Evolutionary conservation across 2,113 vertebrate species (phyloP), one percentile per base, ranked within the genome.

Genomic region (Sorex fumeus): DNA sequence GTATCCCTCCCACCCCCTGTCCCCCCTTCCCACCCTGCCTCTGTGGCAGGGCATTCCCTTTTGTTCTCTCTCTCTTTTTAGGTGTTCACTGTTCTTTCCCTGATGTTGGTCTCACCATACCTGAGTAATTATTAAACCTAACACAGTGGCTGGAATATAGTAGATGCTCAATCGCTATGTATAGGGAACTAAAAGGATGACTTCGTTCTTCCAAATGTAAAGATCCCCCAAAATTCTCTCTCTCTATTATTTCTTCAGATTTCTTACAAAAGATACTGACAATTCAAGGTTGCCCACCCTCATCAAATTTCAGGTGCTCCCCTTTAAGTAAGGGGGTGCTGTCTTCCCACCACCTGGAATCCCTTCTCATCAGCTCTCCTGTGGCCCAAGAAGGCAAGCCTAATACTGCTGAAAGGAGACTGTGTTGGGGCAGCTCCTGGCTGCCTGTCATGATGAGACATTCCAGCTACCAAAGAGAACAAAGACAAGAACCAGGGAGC

Each of bases 361-460:
- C 71, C 25, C n/a, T 45, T 47, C 43, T 28, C 27, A 66, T 3
- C 25, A 66, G 64, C 21, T 3, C 8, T 40, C 8, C 11, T 25
- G 45, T 19, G 64, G 78, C 87, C 45, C 57, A 57, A n/a, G 43
- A 70, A 92, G 89, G 87, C 15, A 23, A 95, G 88, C 57, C 53
- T 50, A 43, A 32, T 0, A 9, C 71, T 40, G 62, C 43, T 50
- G 91, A 85, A 88, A 90, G 87, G 91, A 93, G 91, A 92, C 77
- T 74, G 92, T 11, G 81, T 25, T 80, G 80, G 83, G 95, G 95
- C 93, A 93, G 93, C 94, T 88, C 57, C 89, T 94, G 87, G 82
- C 83, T 84, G 95, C 70, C 95, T 92, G 90, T 92, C 96, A 96
- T 76, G 34, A 43, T 43, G 94, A 96, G 94, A 93, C 93, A 64